Base-by-base conservation (phyloP, 2,888 invertebrate species). In the Diarsia dahlii region DNA sequence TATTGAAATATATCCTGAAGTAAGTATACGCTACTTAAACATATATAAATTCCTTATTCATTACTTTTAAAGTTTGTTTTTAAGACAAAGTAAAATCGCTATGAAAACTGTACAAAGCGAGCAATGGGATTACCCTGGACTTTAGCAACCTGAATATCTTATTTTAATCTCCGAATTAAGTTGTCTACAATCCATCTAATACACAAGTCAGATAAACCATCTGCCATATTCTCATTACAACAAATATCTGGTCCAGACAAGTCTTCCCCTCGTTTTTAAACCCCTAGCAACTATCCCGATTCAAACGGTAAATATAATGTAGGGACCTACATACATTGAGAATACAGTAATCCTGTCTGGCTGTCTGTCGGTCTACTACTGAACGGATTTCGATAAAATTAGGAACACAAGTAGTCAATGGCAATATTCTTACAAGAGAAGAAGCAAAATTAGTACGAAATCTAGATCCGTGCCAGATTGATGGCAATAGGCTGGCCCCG, bases 201-300 rank as follows among this genome's bases (percentile, higher is more conserved):
- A 18, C 39, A 13, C 5, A 28, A 70, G 8, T 15, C 39, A 20
- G 58, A 45, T n/a, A 71, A 34, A 34, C n/a, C 48, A 48, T 69
- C 50, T 68, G 68, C 39, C 23, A 20, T 3, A 10, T 69, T 69
- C 23, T 46, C 10, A 23, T 56, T 6, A 48, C 18, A 2, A 3
- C 5, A 3, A 74, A 13, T n/a, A n/a, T 66, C 58, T 76, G 58
- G 45, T 78, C 34, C 50, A 45, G 15, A 60, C 23, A 34, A 39
- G 46, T 23, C 13, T 18, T 23, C 20, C 60, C 69, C 52, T 78
- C 34, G 13, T 45, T 20, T 46, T 62, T 3, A 39, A 46, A 0
- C 45, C 39, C 60, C 50, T 18, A 5, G 10, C 13, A 58, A 60
- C 23, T 34, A 68, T 34, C 34, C 13, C 15, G 46, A 60, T 71